Percentiles rank a stretch among this genome's conserved stretches.
phyloP scores from a whole-genome alignment of 2,113 vertebrate genomes.

The Tetraodon nigroviridis region DNA sequence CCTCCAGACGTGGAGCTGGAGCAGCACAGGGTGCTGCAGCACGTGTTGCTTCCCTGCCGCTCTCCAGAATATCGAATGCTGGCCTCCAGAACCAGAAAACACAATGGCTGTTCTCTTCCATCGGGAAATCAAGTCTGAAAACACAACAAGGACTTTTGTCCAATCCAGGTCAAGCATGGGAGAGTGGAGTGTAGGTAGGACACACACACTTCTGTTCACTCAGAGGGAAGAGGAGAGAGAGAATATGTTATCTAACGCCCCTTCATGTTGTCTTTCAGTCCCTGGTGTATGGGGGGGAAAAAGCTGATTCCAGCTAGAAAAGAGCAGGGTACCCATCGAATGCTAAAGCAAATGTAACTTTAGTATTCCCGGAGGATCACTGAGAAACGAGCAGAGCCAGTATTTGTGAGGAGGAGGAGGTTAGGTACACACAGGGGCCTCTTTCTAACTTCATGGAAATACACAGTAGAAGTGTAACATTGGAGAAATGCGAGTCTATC shows the following conservation, averaged over 20 bases:
- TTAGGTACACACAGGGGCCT: background rate
- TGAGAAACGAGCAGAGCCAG: conserved; percentile 14
- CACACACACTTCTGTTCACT: conserved; percentile 56
- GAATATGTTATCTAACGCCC: conserved; percentile 50
- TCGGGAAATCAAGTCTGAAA: conserved; percentile 59
- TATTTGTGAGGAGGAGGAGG: conserved; percentile 7
- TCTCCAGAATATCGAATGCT: conserved; percentile 29
- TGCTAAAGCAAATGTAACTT: background rate
- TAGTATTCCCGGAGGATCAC: conserved; percentile 19
- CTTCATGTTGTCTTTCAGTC: conserved; percentile 41
- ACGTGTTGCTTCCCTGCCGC: conserved; percentile 1
- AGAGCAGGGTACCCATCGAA: conserved; percentile 32
- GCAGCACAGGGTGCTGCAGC: conserved; percentile 5
- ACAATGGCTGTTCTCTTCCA: conserved; percentile 51
- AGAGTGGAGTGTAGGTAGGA: conserved; percentile 68
- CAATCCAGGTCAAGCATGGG: conserved; percentile 74
- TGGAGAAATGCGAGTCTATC: background rate
- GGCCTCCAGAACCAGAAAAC: conserved; percentile 45
- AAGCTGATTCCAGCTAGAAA: conserved; percentile 49
- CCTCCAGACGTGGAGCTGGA: no score
- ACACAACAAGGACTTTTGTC: conserved; percentile 70
- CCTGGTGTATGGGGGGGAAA: conserved; percentile 9
- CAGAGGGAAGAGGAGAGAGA: conserved; percentile 32
- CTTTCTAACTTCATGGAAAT: background rate
- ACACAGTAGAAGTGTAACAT: background rate